Conservation (phyloP, 2,888 invertebrate genomes). For the Ichneumoninae sp. region DNA sequence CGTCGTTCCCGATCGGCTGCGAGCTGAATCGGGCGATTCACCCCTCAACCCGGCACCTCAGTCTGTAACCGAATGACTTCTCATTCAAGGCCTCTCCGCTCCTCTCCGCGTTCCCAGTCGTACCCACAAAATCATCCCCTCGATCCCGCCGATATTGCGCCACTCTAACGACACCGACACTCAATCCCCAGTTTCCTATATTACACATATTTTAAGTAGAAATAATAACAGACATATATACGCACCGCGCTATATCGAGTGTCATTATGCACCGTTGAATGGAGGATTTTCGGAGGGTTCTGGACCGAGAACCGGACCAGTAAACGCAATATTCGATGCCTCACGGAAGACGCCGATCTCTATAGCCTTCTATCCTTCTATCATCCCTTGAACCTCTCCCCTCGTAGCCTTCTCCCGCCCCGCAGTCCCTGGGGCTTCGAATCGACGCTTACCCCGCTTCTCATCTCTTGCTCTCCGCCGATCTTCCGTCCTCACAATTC, state of each 20-base stretch:
- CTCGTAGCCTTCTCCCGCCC: neutral
- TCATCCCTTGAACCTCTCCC: conserved; percentile 47
- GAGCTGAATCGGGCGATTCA: conserved; percentile 42
- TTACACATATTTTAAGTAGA: conserved; percentile 55
- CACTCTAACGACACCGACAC: conserved; percentile 12
- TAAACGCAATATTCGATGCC: conserved; percentile 64
- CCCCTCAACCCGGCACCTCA: conserved; percentile 6
- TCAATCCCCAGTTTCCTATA: conserved; percentile 32
- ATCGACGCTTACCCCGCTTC: conserved; percentile 40
- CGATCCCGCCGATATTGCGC: conserved; percentile 54
- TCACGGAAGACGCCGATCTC: conserved; percentile 40
- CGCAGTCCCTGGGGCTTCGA: neutral
- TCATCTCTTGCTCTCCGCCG: conserved; percentile 51
- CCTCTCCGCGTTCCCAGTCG: neutral
- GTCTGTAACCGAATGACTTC: conserved; percentile 40
- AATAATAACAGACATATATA: conserved; percentile 61
- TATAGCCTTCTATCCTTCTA: conserved; percentile 36
- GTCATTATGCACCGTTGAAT: conserved; percentile 54
- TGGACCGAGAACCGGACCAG: conserved; percentile 67
- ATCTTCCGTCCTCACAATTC: conserved; percentile 45
- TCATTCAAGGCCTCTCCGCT: neutral
- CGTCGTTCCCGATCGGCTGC: neutral
- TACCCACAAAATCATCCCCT: neutral
- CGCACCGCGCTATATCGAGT: neutral
- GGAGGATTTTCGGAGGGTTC: conserved; percentile 44